These are phyloP conservation scores for Malaclemys terrapin DNA, from an alignment of 2,113 vertebrate species.

Conservation along the genomic window DNA sequence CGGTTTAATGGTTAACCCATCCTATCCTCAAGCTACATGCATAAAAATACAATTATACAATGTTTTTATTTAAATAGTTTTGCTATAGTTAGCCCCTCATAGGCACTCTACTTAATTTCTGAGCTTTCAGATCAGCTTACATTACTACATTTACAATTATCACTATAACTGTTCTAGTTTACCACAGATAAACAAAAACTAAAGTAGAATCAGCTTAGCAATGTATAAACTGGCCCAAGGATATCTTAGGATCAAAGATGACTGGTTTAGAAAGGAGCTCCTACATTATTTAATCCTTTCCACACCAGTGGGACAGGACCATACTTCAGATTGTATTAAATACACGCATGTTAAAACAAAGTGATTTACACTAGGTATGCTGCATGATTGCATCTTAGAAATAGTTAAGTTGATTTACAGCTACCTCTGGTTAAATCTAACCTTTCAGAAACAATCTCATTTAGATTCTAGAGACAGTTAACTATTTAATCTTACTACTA, in stretches of 20 bases:
- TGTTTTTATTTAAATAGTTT: background rate
- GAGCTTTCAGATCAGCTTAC: background rate
- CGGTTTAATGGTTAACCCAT: background rate
- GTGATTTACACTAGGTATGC: background rate
- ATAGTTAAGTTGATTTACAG: background rate
- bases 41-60: background rate
- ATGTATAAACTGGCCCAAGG: accelerated
- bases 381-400: background rate
- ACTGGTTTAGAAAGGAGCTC: background rate
- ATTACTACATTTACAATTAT: background rate
- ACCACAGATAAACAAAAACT: background rate
- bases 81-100: background rate
- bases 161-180: background rate
- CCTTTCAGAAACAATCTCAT: background rate
- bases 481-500: background rate
- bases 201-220: accelerated
- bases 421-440: background rate
- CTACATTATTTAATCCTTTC: background rate
- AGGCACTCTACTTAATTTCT: background rate
- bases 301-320: background rate
- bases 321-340: background rate
- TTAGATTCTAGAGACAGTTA: background rate
- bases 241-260: background rate
- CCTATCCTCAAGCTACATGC: background rate
- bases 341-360: background rate